These are phyloP conservation scores for Acanthopagrus latus DNA, from an alignment of 2,797 vertebrate genomes.

Conservation along the genomic window DNA sequence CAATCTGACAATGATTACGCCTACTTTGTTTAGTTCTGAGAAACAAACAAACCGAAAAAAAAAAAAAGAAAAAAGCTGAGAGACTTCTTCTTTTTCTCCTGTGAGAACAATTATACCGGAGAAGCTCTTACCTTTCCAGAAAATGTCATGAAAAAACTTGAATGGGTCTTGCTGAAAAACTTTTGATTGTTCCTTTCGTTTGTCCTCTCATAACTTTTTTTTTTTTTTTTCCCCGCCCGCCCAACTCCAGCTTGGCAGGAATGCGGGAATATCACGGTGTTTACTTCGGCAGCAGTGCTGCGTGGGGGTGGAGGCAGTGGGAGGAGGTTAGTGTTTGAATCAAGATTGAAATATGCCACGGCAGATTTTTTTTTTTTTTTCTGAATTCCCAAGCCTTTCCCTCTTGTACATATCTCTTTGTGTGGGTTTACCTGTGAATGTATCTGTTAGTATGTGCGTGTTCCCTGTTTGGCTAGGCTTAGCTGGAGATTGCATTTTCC, in stretches of 20 bases:
- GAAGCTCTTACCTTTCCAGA: constrained; percentile 32
- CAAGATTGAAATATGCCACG: constrained; percentile 66
- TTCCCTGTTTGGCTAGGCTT: constrained; percentile 63
- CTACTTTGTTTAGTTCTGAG: constrained; percentile 39
- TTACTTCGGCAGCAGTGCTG: constrained; percentile 52
- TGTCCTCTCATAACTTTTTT: constrained; percentile 50
- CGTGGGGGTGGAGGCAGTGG: constrained; percentile 46
- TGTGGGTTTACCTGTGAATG: constrained; percentile 63
- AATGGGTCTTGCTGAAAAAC: constrained; percentile 31
- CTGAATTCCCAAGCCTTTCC: constrained; percentile 41
- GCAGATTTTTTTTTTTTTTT: constrained; percentile 30
- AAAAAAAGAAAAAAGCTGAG: not conserved
- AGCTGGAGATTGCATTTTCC: constrained; percentile 58
- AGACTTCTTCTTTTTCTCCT: constrained; percentile 51
- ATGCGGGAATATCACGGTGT: constrained; percentile 29
- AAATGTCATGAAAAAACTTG: constrained; percentile 39
- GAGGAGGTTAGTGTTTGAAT: constrained; percentile 62
- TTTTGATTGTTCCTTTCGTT: constrained; percentile 52
- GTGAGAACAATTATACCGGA: constrained; percentile 56
- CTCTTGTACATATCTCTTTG: constrained; percentile 35
- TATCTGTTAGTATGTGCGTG: constrained; percentile 61
- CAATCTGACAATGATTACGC: constrained; percentile 43
- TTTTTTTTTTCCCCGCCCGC: constrained; percentile 32
- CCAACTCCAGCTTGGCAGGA: constrained; percentile 38
- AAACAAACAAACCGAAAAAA: not conserved